Evolutionary conservation across 1,140 invertebrate genomes (phyloP).

Genomic region (Philotrypesis tridentata): DNA sequence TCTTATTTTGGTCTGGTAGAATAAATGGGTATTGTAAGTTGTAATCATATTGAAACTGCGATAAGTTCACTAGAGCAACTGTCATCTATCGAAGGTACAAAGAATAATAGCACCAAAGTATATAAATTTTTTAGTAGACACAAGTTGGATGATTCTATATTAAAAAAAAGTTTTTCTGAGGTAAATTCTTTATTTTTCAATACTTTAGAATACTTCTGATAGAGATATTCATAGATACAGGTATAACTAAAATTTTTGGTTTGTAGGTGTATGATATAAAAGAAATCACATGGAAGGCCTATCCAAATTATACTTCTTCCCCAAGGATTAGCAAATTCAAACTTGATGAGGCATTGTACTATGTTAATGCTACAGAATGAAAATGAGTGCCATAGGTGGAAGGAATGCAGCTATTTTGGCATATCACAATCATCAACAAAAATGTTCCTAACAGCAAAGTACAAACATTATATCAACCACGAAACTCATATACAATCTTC

Average conservation of each 20-base stretch:
- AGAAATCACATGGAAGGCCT: conserved; percentile 76
- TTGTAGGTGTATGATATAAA: conserved; percentile 60
- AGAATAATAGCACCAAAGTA: conserved; percentile 59
- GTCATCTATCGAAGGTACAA: conserved; percentile 65
- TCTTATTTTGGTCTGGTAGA: conserved; percentile 71
- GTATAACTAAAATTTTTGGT: conserved; percentile 13
- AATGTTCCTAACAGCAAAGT: background rate
- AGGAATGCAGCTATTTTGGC: conserved; percentile 80
- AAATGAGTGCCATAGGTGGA: conserved; percentile 81
- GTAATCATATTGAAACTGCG: conserved; percentile 66
- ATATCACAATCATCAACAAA: conserved; percentile 60
- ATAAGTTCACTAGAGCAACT: conserved; percentile 69
- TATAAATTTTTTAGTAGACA: conserved; percentile 79
- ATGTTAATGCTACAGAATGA: conserved; percentile 84
- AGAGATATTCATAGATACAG: background rate
- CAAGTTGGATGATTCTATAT: conserved; percentile 67
- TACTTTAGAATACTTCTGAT: background rate
- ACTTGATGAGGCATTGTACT: conserved; percentile 76
- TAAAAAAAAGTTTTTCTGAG: conserved; percentile 74
- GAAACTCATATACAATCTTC: background rate
- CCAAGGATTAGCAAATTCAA: conserved; percentile 74
- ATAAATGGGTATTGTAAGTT: conserved; percentile 72
- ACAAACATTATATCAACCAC: background rate
- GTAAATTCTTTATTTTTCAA: conserved; percentile 54
- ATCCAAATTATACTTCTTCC: conserved; percentile 76